A percentile compares a stretch with the other conserved stretches of the same genome.
These are phyloP conservation scores for Anagrus nilaparvatae DNA, from an alignment of 1,140 invertebrate species.

Conservation along the genomic window DNA sequence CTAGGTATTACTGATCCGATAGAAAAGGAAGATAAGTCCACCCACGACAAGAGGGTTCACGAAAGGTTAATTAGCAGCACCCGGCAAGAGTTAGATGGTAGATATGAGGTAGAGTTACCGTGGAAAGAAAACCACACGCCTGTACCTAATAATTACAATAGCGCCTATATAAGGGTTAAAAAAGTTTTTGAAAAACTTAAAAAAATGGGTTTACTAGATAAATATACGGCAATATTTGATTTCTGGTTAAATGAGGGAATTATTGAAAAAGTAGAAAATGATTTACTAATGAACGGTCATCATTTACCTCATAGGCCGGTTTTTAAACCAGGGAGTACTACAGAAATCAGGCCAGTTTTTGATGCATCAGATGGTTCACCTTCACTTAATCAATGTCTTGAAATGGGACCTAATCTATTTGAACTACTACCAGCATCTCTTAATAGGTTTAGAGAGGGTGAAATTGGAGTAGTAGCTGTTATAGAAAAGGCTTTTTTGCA, in stretches of 20 bases:
- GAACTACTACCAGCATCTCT: slow-evolving; percentile 30
- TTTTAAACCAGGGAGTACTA: slow-evolving; percentile 22
- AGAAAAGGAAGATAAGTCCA: too few relatives aligned
- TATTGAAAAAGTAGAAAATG: slow-evolving; percentile 17
- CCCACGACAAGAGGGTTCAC: too few relatives aligned
- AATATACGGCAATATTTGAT: background rate
- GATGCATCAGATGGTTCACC: slow-evolving; percentile 24
- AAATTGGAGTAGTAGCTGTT: slow-evolving; percentile 31
- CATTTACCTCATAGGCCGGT: slow-evolving; percentile 29
- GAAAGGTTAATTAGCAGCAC: too few relatives aligned
- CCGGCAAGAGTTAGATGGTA: too few relatives aligned
- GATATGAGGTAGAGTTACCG: too few relatives aligned
- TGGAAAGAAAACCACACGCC: too few relatives aligned
- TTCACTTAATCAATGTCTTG: slow-evolving; percentile 18
- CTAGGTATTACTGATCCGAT: too few relatives aligned
- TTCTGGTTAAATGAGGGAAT: background rate
- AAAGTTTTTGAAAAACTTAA: background rate
- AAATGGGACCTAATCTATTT: slow-evolving; percentile 28
- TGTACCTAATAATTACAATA: too few relatives aligned
- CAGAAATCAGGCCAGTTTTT: slow-evolving; percentile 23
- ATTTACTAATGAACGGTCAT: slow-evolving; percentile 10
- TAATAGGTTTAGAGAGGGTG: slow-evolving; percentile 25
- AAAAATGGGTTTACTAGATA: background rate
- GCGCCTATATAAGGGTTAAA: too few relatives aligned
- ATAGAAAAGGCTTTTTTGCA: slow-evolving; percentile 36